These are phyloP conservation scores for Drosophila rubida DNA, from an alignment of 2,888 invertebrate genomes.

Conservation along the genomic window DNA sequence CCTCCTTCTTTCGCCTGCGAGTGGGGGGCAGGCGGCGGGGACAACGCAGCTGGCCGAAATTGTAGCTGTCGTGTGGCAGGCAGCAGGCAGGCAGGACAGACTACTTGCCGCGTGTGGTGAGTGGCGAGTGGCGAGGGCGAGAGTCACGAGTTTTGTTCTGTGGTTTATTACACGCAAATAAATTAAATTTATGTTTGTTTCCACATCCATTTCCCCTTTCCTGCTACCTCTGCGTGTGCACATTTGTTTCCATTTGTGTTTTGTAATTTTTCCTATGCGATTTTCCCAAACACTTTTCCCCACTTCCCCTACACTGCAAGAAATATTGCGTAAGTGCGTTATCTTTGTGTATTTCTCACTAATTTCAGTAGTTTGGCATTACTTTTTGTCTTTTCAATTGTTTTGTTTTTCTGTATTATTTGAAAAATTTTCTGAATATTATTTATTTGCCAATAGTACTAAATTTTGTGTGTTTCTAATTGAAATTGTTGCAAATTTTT, in stretches of 20 bases:
- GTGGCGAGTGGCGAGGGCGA: background rate
- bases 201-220: slow-evolving; percentile 58
- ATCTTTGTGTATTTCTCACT: no score
- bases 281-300: slow-evolving; percentile 62
- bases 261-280: slow-evolving; percentile 62
- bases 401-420: no score
- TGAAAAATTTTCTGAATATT: no score
- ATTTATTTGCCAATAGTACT: no score
- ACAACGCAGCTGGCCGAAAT: slow-evolving; percentile 48
- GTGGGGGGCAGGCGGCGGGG: background rate
- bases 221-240: slow-evolving; percentile 5
- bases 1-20: slow-evolving; percentile 17
- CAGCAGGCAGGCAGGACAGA: background rate
- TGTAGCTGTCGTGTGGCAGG: slow-evolving; percentile 16
- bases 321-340: background rate
- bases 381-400: no score
- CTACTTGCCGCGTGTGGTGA: background rate
- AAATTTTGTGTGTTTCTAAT: no score
- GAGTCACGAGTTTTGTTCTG: slow-evolving; percentile 65
- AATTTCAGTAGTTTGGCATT: no score
- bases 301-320: slow-evolving; percentile 20
- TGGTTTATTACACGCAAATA: slow-evolving; percentile 82
- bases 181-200: slow-evolving; percentile 77
- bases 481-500: no score
- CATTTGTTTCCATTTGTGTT: slow-evolving; percentile 60